Evolutionary conservation across 2,888 invertebrate genomes (phyloP), one percentile per base, ranked within the genome.

Genomic region (Sisyra nigra): DNA sequence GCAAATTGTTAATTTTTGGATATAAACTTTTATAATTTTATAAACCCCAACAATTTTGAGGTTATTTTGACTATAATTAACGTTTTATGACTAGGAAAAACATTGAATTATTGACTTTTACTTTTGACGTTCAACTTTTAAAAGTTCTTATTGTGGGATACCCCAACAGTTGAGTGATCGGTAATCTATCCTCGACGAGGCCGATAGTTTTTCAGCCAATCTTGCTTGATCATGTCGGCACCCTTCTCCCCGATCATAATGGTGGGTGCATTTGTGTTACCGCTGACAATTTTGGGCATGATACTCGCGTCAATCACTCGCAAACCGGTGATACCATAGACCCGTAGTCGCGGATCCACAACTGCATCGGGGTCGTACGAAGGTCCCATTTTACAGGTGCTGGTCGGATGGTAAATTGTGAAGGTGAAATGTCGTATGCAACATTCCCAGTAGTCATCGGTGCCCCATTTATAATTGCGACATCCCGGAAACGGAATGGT

Each of bases 231-330:
- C 73, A 91, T 75, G 56, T 91, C 89, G 6, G 88, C 78, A 1
- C 77, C 87, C 58, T 89, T 89, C 55, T 91, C 89, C 1, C 81
- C 91, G 41, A 91, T 88, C 86, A 89, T 89, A 36, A 91, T 86
- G 2, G 78, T 76, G 0, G 87, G 87, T 1, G 88, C 89, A 58
- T 89, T 89, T 0, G 89, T 87, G 63, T 91, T 89, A 0, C 89
- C 89, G 57, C 86, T 88, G 10, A 87, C 75, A 46, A 91, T 88
- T 2, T 72, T 77, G 0, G 89, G 89, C 88, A 91, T 89, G 41
- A 91, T 78, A 48, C 86, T 85, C 0, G 86, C 87, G 56, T 88
- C 88, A 0, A 80, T 78, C 0, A 88, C 84, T 47, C 88, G 68
- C 17, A 88, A 61, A 19, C 80, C 80, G 1, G 76, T 72, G 0